phyloP scores from a whole-genome alignment of 1,140 invertebrate genomes.

The Cydia strobilella region DNA sequence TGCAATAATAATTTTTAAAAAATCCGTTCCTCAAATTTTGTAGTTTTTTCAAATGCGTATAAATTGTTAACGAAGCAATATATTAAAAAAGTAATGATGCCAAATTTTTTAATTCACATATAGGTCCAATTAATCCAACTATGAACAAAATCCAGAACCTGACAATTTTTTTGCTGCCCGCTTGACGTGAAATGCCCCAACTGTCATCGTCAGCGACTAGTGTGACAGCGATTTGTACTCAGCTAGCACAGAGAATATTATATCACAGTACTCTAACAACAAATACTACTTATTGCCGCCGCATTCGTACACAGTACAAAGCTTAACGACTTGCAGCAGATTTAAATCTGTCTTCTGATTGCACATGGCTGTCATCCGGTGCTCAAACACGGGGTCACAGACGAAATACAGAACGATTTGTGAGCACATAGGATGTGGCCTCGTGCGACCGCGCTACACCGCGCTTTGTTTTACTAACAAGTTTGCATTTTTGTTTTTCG shows the following conservation, averaged over 20 bases:
- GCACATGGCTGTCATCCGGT: not conserved
- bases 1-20: too few relatives aligned
- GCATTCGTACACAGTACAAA: not conserved
- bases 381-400: not conserved
- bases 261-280: not conserved
- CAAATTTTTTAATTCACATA: too few relatives aligned
- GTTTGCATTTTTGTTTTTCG: not conserved
- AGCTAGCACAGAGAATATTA: slow-evolving; percentile 13
- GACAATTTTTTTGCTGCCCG: too few relatives aligned
- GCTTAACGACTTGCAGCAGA: not conserved
- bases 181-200: too few relatives aligned
- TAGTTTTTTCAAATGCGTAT: too few relatives aligned
- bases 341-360: too few relatives aligned
- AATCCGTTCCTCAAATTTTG: too few relatives aligned
- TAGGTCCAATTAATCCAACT: too few relatives aligned
- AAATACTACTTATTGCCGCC: not conserved
- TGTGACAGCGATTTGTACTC: slow-evolving; percentile 3
- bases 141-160: too few relatives aligned
- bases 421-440: not conserved
- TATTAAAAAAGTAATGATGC: too few relatives aligned
- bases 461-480: slow-evolving; percentile 15
- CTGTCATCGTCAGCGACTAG: slow-evolving; percentile 20
- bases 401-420: not conserved
- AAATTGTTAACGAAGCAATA: too few relatives aligned
- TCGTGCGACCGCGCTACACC: not conserved